Base-by-base conservation (phyloP, 2,888 invertebrate genomes). In the Sipha maydis region DNA sequence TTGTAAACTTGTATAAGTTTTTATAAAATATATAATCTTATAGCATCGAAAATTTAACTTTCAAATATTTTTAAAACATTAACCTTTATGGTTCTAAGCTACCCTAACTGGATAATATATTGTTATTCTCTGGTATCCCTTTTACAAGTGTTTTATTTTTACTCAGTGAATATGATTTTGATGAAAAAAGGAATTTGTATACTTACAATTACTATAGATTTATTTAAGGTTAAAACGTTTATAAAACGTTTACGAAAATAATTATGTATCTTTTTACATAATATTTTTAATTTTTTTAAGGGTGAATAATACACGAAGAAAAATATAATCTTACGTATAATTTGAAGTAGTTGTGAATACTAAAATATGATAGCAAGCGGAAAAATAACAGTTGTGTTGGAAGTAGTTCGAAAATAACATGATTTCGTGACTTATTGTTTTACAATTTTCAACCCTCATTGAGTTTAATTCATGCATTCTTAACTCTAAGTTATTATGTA, bases 401-500 rank as follows among this genome's bases (percentile, higher is more conserved):
- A 21, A 17, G 69, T 41, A 28, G 28, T 67, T 77, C 0, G 31
- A 78, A 69, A n/a, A 25, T n/a, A 61, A 67, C 67, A 34, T 78
- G 67, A 73, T 85, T 85, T 78, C 85, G 78, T 85, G 78, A 85
- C 85, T 54, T 73, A 73, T 73, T 83, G 3, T 34, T 9, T 25
- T 25, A 78, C 19, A 48, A 85, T 61, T 54, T 67, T 85, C 48
- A 67, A 85, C 78, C 85, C 69, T 67, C 54, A 77, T 69, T 69
- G 31, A 48, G 28, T 48, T 25, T 67, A 67, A 85, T 67, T 78
- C 48, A 31, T 48, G 34, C 48, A 34, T 69, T 83, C 54, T 54
- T 73, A 41, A 82, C 69, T 54, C 41, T 25, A 48, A 83, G 71
- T 48, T 34, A 83, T 83, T 83, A 54, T n/a, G 56, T 56, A 54